Percentiles rank a stretch among this genome's conserved stretches.
Conservation (phyloP, 2,797 vertebrate species). For the Coccyzus lansbergi region DNA sequence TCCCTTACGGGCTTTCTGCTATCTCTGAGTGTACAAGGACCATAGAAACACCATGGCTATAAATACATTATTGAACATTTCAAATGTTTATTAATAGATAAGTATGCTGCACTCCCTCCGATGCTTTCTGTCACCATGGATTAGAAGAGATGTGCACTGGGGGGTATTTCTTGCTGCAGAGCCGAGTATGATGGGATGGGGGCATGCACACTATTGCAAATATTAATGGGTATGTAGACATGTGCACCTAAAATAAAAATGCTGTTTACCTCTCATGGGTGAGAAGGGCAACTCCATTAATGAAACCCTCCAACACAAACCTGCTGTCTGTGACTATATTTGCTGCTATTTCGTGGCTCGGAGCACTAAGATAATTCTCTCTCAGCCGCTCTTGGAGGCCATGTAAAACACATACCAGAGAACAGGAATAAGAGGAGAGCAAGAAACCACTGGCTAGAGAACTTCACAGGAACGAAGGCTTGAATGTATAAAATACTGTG, state of each 20-base stretch:
- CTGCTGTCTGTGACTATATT: not conserved
- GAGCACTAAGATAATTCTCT: not conserved
- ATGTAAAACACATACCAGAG: not conserved
- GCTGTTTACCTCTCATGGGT: not conserved
- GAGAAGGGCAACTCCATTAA: constrained; percentile 21
- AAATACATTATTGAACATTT: constrained; percentile 61
- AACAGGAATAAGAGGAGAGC: constrained; percentile 18
- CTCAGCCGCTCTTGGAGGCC: not conserved
- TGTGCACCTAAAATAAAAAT: not conserved
- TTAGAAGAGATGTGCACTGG: constrained; percentile 4
- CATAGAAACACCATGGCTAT: not conserved
- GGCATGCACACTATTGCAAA: not conserved
- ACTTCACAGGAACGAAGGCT: constrained; percentile 19
- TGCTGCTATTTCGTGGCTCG: not conserved
- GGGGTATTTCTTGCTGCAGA: not conserved
- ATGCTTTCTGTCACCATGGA: constrained; percentile 49
- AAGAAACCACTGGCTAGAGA: not conserved
- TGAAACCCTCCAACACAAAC: not conserved
- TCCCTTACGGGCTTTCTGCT: constrained; percentile 13
- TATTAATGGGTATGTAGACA: not conserved
- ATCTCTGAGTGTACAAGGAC: not conserved
- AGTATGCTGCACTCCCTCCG: constrained; percentile 32
- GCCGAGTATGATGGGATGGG: not conserved
- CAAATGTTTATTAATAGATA: constrained; percentile 60
- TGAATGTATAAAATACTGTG: not conserved